A percentile compares a stretch with the other conserved stretches of the same genome.
Evolutionary conservation across 2,797 vertebrate genomes (phyloP).

Genomic region (Gastrophryne carolinensis): DNA sequence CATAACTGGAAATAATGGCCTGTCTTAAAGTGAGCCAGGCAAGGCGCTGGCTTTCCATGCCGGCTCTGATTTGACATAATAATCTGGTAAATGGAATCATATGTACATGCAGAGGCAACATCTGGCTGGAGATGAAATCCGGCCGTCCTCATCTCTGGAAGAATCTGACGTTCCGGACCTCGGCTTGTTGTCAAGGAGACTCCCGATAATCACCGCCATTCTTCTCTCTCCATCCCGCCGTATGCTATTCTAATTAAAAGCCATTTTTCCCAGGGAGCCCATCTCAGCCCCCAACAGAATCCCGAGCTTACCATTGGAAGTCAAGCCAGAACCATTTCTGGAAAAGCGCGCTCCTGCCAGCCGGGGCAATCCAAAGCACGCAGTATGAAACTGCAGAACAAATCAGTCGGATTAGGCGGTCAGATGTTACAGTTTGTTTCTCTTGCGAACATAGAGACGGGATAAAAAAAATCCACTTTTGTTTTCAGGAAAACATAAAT

Average conservation of each 20-base stretch:
- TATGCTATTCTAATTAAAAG: conserved; percentile 55
- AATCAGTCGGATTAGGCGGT: neutral
- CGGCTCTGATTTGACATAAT: conserved; percentile 8
- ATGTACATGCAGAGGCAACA: conserved; percentile 26
- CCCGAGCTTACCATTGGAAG: neutral
- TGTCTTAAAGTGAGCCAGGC: neutral
- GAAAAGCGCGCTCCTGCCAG: neutral
- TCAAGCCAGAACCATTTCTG: neutral
- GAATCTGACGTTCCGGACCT: conserved; percentile 47
- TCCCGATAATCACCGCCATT: conserved; percentile 51
- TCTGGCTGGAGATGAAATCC: conserved; percentile 37
- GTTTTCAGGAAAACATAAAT: neutral
- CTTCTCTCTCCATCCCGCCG: conserved; percentile 56
- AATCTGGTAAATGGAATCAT: conserved; percentile 13
- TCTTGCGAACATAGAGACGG: neutral
- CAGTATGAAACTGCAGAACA: neutral
- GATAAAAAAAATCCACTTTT: neutral
- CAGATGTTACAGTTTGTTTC: neutral
- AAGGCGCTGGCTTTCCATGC: too few species aligned
- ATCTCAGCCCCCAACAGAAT: conserved; percentile 10
- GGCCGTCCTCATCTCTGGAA: conserved; percentile 46
- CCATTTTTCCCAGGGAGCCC: conserved; percentile 51
- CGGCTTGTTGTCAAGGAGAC: conserved; percentile 54
- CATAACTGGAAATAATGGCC: neutral
- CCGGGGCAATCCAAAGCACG: neutral